Percentiles rank a stretch among this genome's conserved stretches.
phyloP scores from a whole-genome alignment of 2,888 invertebrate species.

The Ectemnius continuus region DNA sequence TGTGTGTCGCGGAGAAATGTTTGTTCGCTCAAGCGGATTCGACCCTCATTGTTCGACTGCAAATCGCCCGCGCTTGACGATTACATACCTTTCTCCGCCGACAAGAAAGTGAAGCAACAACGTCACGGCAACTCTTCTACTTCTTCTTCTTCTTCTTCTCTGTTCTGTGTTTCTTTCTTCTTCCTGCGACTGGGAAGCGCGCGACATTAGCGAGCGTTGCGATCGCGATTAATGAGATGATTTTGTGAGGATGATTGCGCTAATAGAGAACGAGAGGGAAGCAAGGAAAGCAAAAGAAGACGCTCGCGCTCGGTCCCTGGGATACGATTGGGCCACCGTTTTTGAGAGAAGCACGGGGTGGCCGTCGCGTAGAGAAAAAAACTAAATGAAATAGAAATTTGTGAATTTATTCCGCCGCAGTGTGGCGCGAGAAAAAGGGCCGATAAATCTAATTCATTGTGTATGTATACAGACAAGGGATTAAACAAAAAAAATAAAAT shows the following conservation, averaged over 20 bases:
- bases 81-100: conserved; percentile 41
- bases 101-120: too few relatives aligned
- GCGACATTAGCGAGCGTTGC: conserved; percentile 30
- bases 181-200: conserved; percentile 32
- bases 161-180: conserved; percentile 24
- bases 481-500: conserved; percentile 62
- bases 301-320: conserved; percentile 21
- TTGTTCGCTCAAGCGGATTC: conserved; percentile 47
- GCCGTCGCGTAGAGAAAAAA: conserved; percentile 37
- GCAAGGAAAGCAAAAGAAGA: conserved; percentile 28
- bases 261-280: not conserved
- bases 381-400: conserved; percentile 57
- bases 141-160: too few relatives aligned
- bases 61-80: conserved; percentile 36
- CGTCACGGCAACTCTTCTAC: too few relatives aligned
- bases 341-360: too few relatives aligned
- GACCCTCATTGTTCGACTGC: conserved; percentile 43
- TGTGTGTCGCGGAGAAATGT: conserved; percentile 34
- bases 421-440: conserved; percentile 65
- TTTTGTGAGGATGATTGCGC: too few relatives aligned
- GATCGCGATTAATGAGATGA: conserved; percentile 7
- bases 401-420: conserved; percentile 57
- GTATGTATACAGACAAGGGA: conserved; percentile 75
- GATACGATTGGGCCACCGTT: conserved; percentile 25
- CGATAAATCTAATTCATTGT: conserved; percentile 76